Conservation (phyloP, 2,113 vertebrate genomes). For the Aspidoscelis tigris region DNA sequence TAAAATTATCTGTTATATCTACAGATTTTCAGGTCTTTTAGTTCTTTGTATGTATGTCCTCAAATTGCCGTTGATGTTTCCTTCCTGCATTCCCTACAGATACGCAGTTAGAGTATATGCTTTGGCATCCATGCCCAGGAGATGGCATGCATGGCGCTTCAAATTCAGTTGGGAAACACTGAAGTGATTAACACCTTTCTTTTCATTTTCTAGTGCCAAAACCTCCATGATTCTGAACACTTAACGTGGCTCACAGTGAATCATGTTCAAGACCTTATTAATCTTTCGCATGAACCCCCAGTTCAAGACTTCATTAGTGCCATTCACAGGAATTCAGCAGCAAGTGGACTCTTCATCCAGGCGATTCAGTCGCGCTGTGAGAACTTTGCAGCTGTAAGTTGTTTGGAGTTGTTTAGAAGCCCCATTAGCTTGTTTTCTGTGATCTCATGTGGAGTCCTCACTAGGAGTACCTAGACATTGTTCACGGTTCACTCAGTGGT, state of each 20-base stretch:
- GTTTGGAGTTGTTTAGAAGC: neutral
- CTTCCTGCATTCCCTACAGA: neutral
- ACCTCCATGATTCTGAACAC: slow-evolving; percentile 97
- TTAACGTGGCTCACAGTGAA: slow-evolving; percentile 97
- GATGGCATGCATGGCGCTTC: neutral
- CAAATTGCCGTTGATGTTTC: too few species aligned
- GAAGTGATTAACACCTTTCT: neutral
- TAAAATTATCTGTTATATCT: too few species aligned
- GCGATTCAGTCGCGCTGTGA: slow-evolving; percentile 97
- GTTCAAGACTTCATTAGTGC: slow-evolving; percentile 98
- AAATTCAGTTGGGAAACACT: neutral
- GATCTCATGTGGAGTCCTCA: too few species aligned
- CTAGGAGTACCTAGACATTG: too few species aligned
- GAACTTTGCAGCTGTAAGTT: slow-evolving; percentile 89
- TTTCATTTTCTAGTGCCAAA: slow-evolving; percentile 87
- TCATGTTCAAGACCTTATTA: slow-evolving; percentile 94
- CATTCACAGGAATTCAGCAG: slow-evolving; percentile 94
- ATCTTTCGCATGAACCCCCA: slow-evolving; percentile 93
- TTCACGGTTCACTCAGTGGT: too few species aligned
- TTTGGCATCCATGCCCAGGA: neutral
- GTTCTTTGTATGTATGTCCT: neutral
- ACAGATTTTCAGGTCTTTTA: neutral
- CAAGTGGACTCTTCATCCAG: slow-evolving; percentile 97
- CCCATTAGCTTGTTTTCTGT: neutral
- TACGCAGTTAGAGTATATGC: too few species aligned